Evolutionary conservation across 2,113 vertebrate genomes (phyloP).

Genomic region (Thalassarche chlororhynchos): DNA sequence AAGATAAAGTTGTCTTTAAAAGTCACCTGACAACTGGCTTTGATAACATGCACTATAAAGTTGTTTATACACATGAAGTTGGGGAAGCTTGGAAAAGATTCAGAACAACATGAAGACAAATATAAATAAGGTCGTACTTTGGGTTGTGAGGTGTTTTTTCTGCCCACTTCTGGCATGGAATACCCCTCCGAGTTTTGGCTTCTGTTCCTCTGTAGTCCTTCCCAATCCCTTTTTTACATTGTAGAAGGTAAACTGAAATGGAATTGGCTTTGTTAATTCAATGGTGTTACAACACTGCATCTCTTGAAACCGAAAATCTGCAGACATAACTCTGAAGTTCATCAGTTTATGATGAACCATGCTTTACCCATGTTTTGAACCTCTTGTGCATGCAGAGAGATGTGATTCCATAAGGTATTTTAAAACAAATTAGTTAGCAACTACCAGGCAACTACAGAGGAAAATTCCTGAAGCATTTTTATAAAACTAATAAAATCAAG

Average conservation of each 20-base stretch:
- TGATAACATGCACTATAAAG: neutral
- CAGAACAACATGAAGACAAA: neutral
- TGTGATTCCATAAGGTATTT: neutral
- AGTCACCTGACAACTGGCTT: neutral
- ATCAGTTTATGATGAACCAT: neutral
- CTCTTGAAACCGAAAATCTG: neutral
- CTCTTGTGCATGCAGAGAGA: neutral
- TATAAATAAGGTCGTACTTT: constrained; percentile 72
- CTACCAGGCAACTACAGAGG: neutral
- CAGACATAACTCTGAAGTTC: neutral
- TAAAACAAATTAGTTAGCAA: neutral
- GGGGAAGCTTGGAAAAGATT: neutral
- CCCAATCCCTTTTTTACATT: constrained; percentile 82
- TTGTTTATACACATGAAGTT: neutral
- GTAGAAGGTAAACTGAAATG: constrained; percentile 79
- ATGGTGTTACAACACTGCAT: neutral
- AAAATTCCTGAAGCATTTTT: neutral
- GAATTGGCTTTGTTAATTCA: neutral
- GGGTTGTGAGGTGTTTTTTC: constrained; percentile 78
- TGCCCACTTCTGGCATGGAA: constrained; percentile 83
- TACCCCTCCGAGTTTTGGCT: constrained; percentile 73
- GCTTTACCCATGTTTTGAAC: neutral
- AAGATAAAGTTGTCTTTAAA: neutral
- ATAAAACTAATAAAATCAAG: neutral
- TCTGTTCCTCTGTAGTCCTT: constrained; percentile 86